phyloP scores from a whole-genome alignment of 2,888 invertebrate species.

The Loripinus fragilis region DNA sequence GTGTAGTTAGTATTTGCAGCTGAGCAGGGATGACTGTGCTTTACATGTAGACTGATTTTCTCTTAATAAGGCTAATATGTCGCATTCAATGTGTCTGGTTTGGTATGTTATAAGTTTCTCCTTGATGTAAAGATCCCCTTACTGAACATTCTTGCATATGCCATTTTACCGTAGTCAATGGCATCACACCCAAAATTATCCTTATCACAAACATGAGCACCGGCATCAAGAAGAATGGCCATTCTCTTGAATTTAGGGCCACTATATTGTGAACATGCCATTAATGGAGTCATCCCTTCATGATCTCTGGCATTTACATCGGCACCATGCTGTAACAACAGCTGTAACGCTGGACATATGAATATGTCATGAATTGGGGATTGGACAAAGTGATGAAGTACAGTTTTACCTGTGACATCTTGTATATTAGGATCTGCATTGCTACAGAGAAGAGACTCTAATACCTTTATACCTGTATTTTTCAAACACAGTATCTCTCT shows the following conservation, averaged over 20 bases:
- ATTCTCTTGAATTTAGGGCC: slow-evolving; percentile 23
- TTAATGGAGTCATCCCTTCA: slow-evolving; percentile 26
- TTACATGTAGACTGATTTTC: too few relatives aligned
- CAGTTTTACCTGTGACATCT: slow-evolving; percentile 22
- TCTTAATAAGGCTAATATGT: too few relatives aligned
- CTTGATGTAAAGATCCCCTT: too few relatives aligned
- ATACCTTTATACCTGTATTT: not conserved
- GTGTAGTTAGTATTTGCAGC: too few relatives aligned
- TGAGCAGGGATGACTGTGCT: too few relatives aligned
- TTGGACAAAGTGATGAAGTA: slow-evolving; percentile 22
- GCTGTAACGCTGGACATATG: slow-evolving; percentile 25
- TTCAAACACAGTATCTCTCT: not conserved
- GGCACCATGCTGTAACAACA: slow-evolving; percentile 28
- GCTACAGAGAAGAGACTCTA: not conserved
- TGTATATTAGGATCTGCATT: slow-evolving; percentile 27
- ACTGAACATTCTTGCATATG: not conserved
- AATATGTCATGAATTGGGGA: slow-evolving; percentile 21
- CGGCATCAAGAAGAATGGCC: slow-evolving; percentile 29
- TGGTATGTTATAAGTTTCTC: too few relatives aligned
- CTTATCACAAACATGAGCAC: not conserved
- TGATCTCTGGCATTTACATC: slow-evolving; percentile 26
- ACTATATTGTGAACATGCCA: slow-evolving; percentile 22
- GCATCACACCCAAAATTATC: slow-evolving; percentile 12
- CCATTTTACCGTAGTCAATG: slow-evolving; percentile 4
- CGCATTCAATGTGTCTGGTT: too few relatives aligned